These are phyloP conservation scores for Enteromius paludinosus DNA, from an alignment of 2,797 vertebrate genomes.

Conservation along the genomic window DNA sequence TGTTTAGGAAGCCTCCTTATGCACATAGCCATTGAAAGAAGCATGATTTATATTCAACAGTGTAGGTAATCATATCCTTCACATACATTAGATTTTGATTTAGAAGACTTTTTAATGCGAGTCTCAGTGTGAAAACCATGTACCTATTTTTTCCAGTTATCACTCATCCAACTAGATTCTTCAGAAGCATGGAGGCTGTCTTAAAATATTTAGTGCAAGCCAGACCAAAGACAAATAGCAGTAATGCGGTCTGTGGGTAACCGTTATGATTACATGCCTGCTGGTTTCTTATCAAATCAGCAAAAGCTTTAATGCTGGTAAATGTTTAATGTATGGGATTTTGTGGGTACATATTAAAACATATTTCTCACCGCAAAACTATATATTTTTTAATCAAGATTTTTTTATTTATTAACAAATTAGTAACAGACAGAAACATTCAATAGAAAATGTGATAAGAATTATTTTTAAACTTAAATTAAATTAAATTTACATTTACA, in stretches of 20 bases:
- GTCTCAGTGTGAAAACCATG: conserved; percentile 1
- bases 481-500: neutral
- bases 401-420: neutral
- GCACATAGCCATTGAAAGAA: conserved; percentile 18
- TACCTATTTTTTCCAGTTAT: neutral
- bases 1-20: conserved; percentile 39
- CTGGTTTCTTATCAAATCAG: conserved; percentile 7
- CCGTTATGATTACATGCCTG: neutral
- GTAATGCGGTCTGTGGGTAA: neutral
- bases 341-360: neutral
- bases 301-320: neutral
- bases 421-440: neutral
- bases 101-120: neutral
- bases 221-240: conserved; percentile 22
- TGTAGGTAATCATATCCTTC: conserved; percentile 8
- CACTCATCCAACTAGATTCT: neutral
- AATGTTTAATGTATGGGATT: conserved; percentile 10
- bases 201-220: conserved; percentile 22
- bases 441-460: neutral
- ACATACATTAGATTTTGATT: neutral
- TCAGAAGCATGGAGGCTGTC: neutral
- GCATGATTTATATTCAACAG: conserved; percentile 38
- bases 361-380: neutral
- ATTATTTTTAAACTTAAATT: neutral
- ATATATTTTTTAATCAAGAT: neutral